These are phyloP conservation scores for Crenichthys baileyi DNA, from an alignment of 2,797 vertebrate genomes.

Conservation along the genomic window DNA sequence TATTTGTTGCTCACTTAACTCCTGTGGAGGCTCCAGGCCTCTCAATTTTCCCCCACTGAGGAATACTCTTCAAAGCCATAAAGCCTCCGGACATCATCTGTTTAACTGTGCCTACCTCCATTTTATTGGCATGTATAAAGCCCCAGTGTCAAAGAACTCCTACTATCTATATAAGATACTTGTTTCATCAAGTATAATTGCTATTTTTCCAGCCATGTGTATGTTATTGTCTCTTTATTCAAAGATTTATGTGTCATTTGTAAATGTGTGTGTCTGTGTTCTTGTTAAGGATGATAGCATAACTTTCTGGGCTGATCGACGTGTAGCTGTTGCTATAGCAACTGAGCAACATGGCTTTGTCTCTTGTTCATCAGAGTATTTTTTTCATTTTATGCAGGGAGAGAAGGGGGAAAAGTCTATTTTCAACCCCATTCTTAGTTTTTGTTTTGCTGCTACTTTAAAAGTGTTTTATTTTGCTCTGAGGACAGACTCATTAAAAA, in stretches of 20 bases:
- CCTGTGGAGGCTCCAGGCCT: constrained; percentile 15
- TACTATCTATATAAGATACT: constrained; percentile 18
- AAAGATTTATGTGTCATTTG: constrained; percentile 13
- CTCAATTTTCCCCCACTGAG: constrained; percentile 45
- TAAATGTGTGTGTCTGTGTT: constrained; percentile 18
- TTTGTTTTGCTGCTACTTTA: constrained; percentile 22
- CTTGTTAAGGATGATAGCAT: constrained; percentile 57
- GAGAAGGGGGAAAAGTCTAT: constrained; percentile 7
- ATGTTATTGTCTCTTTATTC: constrained; percentile 35
- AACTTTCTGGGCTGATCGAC: constrained; percentile 59
- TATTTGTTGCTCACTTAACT: constrained; percentile 19
- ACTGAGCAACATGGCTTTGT: constrained; percentile 75
- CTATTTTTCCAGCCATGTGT: constrained; percentile 30
- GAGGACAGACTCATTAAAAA: constrained; percentile 27
- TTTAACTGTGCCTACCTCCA: constrained; percentile 49
- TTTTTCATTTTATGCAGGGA: constrained; percentile 24
- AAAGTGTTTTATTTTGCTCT: constrained; percentile 24
- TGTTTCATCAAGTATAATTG: constrained; percentile 48
- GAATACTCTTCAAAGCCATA: constrained; percentile 45
- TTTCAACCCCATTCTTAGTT: constrained; percentile 20
- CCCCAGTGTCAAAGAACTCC: constrained; percentile 24
- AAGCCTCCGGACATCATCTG: constrained; percentile 62
- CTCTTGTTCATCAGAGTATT: constrained; percentile 51
- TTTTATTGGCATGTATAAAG: constrained; percentile 44
- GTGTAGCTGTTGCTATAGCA: constrained; percentile 79